Percentiles rank a stretch among this genome's conserved stretches.
These are phyloP conservation scores for Gymnobelideus leadbeateri DNA, from an alignment of 2,113 vertebrate species.

Conservation along the genomic window DNA sequence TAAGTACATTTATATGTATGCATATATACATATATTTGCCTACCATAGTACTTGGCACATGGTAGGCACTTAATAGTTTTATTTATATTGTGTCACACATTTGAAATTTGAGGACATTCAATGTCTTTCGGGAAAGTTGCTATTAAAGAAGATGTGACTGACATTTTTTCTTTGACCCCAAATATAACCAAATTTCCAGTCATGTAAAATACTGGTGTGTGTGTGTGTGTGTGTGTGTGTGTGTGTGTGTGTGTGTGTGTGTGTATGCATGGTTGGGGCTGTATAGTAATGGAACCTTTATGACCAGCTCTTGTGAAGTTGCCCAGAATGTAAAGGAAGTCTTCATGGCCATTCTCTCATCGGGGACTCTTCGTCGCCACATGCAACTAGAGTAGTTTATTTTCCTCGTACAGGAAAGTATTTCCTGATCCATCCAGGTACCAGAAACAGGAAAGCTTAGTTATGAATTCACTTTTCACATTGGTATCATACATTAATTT, in stretches of 20 bases:
- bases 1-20: too few relatives aligned
- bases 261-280: conserved; percentile 29
- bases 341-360: conserved; percentile 42
- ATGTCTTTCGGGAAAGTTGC: background rate
- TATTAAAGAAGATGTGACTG: background rate
- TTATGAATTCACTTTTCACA: conserved; percentile 38
- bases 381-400: conserved; percentile 34
- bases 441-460: conserved; percentile 12
- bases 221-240: background rate
- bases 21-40: background rate
- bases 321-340: conserved; percentile 60
- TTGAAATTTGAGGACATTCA: background rate
- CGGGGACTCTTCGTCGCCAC: background rate
- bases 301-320: conserved; percentile 56
- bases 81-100: background rate
- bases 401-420: conserved; percentile 26
- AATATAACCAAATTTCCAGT: conserved; percentile 24
- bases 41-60: background rate
- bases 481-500: conserved; percentile 23
- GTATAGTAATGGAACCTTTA: conserved; percentile 52
- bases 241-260: background rate
- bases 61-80: background rate
- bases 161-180: conserved; percentile 23
- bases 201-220: conserved; percentile 32
- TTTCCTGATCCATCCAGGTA: background rate